Evolutionary conservation across 2,888 invertebrate species (phyloP).

Genomic region (Drosophila ustulata): DNA sequence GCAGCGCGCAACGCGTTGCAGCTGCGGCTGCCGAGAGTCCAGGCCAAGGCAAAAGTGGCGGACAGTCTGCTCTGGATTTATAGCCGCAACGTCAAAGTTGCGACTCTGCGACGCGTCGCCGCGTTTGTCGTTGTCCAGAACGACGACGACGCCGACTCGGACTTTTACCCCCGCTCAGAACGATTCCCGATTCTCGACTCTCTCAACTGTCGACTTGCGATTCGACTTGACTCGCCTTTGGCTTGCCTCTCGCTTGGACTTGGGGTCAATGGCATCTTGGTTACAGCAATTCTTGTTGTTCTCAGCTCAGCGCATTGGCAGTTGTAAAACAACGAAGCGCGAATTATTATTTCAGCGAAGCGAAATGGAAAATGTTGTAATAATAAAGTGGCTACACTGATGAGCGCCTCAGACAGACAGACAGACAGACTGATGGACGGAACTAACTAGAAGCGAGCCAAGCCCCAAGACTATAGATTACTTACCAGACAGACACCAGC

Average conservation of each 20-base stretch:
- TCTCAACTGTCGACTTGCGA: constrained; percentile 27
- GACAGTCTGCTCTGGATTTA: constrained; percentile 78
- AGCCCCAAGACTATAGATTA: constrained; percentile 61
- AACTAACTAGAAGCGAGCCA: constrained; percentile 55
- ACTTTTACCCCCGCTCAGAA: constrained; percentile 31
- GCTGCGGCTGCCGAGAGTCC: constrained; percentile 46
- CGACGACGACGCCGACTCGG: constrained; percentile 7
- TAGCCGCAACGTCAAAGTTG: constrained; percentile 53
- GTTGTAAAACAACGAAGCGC: constrained; percentile 77
- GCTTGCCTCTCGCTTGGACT: constrained; percentile 18
- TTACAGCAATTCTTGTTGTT: constrained; percentile 42
- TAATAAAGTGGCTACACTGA: constrained; percentile 69
- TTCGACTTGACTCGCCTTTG: constrained; percentile 25
- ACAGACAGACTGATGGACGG: constrained; percentile 33
- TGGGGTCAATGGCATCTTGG: constrained; percentile 59
- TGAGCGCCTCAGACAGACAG: constrained; percentile 5
- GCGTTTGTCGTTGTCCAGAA: constrained; percentile 39
- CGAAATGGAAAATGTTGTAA: constrained; percentile 80
- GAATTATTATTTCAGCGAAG: constrained; percentile 78
- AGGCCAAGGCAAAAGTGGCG: constrained; percentile 74
- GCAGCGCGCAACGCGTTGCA: constrained; percentile 20
- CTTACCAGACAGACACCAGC: constrained; percentile 13
- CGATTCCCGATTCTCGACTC: constrained; percentile 32
- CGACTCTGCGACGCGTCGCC: constrained; percentile 43
- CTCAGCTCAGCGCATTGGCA: constrained; percentile 48